Base-by-base conservation (phyloP, 2,113 vertebrate species). In the Rhinichthys klamathensis region DNA sequence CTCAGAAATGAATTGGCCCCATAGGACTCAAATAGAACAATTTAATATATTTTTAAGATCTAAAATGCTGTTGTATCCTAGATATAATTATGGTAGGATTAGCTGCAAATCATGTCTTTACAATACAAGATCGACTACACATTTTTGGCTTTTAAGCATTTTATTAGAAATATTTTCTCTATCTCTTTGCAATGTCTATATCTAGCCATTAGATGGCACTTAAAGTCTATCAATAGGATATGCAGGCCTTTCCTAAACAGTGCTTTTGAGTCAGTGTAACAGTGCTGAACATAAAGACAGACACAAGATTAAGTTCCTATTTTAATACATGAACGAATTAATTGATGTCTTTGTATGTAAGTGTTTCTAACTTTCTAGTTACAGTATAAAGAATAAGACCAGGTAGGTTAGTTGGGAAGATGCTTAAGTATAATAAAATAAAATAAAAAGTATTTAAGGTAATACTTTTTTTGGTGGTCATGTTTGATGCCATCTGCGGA, bases 131-230 rank as follows among this genome's bases (percentile, higher is more conserved):
- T 54, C 5, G 16, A 54, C 15, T 16, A 51, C 15, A 16, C 49
- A 54, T 54, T 54, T 6, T 21, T 21, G 51, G 51, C 51, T 54
- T 56, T 56, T 56, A 21, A 56, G 21, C 54, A 21, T 54, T 54
- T 21, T 5, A 56, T 18, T 6, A 56, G 8, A 56, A 56, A 56
- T 0, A 56, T 56, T 1, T 21, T 35, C 63, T 61, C 10, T 12
- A 6, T 73, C 3, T 21, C 23, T 51, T 61, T 74, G 84, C 72
- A 85, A 80, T 82, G 60, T 46, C 30, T 30, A n/a, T 2, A 32
- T 79, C 10, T 15, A 56, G 32, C 84, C 80, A 58, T 84, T 56
- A 85, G 87, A 88, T 83, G 80, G 67, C 30, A 63, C n/a, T 51
- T 23, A 23, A 78, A 51, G 3, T 12, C 77, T 63, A 85, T 16